A percentile compares a stretch with the other conserved stretches of the same genome.
phyloP scores from a whole-genome alignment of 2,113 vertebrate species.

The Cyanistes caeruleus region DNA sequence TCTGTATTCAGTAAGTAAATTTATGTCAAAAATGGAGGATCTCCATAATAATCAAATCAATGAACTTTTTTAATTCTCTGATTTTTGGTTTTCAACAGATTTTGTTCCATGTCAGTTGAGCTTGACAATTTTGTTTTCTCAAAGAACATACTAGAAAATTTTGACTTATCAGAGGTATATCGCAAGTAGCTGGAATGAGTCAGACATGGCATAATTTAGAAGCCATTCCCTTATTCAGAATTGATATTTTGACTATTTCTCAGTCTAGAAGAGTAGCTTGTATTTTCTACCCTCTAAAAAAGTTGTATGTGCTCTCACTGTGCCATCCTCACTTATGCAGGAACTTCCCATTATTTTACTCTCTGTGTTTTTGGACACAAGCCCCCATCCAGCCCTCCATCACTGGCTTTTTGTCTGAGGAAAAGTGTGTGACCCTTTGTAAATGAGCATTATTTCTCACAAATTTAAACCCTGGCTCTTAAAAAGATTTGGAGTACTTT shows the following conservation, averaged over 20 bases:
- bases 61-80: background rate
- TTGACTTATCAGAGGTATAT: background rate
- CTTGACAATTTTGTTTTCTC: background rate
- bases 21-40: background rate
- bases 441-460: conserved; percentile 40
- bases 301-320: background rate
- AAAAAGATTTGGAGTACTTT: conserved; percentile 52
- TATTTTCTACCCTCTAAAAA: background rate
- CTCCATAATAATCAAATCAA: background rate
- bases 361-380: background rate
- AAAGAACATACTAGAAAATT: background rate
- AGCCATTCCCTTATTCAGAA: background rate
- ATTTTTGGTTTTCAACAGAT: background rate
- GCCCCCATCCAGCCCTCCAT: background rate
- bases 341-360: conserved; percentile 10
- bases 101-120: background rate
- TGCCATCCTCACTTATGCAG: background rate
- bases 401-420: background rate
- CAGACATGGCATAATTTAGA: background rate
- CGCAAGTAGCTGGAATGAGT: background rate
- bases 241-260: background rate
- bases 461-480: conserved; percentile 50
- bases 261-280: background rate
- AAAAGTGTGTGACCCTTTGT: conserved; percentile 35
- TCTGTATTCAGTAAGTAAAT: background rate